These are phyloP conservation scores for Teinopalpus imperialis DNA, from an alignment of 2,888 invertebrate genomes.

Conservation along the genomic window DNA sequence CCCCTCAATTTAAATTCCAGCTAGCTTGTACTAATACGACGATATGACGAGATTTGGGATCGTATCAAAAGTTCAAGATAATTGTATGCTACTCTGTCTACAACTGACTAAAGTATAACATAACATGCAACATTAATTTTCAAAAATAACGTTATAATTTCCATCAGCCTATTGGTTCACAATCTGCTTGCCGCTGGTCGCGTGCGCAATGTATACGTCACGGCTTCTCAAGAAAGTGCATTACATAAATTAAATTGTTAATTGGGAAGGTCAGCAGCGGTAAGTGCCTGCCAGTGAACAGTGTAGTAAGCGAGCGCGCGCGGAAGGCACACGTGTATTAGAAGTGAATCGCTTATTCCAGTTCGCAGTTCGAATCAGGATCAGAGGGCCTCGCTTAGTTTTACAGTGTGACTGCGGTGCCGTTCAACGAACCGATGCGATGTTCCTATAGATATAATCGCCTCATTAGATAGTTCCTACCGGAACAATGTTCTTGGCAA, in stretches of 20 bases:
- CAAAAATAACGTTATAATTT: too few species aligned
- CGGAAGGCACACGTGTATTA: slow-evolving; percentile 76
- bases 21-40: too few species aligned
- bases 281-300: slow-evolving; percentile 44
- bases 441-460: slow-evolving; percentile 19
- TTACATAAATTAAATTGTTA: slow-evolving; percentile 76
- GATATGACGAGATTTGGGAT: too few species aligned
- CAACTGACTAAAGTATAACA: too few species aligned
- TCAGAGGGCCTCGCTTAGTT: slow-evolving; percentile 70
- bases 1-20: too few species aligned
- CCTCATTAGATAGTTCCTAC: slow-evolving; percentile 15
- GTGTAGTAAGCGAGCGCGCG: slow-evolving; percentile 73
- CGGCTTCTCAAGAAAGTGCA: slow-evolving; percentile 69
- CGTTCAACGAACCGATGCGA: slow-evolving; percentile 29
- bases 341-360: slow-evolving; percentile 69
- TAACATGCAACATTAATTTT: too few species aligned
- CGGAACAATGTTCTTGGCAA: slow-evolving; percentile 59
- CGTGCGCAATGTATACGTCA: slow-evolving; percentile 56
- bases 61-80: too few species aligned
- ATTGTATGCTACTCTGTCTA: too few species aligned
- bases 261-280: slow-evolving; percentile 75
- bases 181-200: slow-evolving; percentile 27
- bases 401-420: slow-evolving; percentile 54
- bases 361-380: slow-evolving; percentile 53
- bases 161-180: too few species aligned